A percentile compares a stretch with the other conserved stretches of the same genome.
Evolutionary conservation across 2,888 invertebrate species (phyloP).

Genomic region (Elgonia sp.): DNA sequence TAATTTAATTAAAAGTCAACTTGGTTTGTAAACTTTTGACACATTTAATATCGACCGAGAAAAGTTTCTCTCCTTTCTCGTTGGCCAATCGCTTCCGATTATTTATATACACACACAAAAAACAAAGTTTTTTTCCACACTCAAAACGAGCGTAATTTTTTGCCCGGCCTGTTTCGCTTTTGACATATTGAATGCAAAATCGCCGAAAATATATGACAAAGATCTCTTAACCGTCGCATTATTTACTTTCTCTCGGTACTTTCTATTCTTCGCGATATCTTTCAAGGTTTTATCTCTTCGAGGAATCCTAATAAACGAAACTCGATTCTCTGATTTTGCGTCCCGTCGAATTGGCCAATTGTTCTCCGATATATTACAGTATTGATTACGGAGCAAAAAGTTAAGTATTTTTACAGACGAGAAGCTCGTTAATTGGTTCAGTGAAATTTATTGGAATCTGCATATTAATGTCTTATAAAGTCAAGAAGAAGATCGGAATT

Average conservation of each 20-base stretch:
- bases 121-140: no score
- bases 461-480: conserved; percentile 11
- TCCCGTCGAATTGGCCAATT: conserved; percentile 29
- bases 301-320: conserved; percentile 60
- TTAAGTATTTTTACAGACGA: background rate
- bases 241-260: conserved; percentile 68
- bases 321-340: conserved; percentile 26
- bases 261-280: conserved; percentile 61
- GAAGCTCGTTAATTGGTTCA: conserved; percentile 21
- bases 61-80: background rate
- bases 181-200: conserved; percentile 6
- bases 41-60: background rate
- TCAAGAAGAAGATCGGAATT: background rate
- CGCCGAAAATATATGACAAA: conserved; percentile 48
- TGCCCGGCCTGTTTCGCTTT: background rate
- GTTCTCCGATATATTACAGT: conserved; percentile 11
- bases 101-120: background rate
- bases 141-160: no score
- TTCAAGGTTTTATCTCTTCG: conserved; percentile 46
- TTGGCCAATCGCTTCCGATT: no score
- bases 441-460: conserved; percentile 7
- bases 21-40: background rate
- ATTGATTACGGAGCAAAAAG: conserved; percentile 16
- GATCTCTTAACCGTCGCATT: conserved; percentile 21
- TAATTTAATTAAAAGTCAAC: no score